A percentile compares a stretch with the other conserved stretches of the same genome.
phyloP scores from a whole-genome alignment of 2,888 invertebrate species.

The Operophtera brumata region DNA sequence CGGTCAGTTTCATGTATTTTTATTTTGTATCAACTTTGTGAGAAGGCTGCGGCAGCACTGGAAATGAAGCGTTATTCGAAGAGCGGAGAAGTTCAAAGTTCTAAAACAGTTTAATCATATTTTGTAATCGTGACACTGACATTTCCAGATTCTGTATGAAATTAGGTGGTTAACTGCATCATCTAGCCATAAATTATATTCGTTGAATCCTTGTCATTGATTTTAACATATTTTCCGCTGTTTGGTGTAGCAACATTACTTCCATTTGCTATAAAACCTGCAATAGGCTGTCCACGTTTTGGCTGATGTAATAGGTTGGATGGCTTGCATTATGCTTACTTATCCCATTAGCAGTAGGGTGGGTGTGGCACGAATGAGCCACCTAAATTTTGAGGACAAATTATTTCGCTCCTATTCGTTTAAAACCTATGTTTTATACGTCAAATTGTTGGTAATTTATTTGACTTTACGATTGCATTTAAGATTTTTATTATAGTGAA shows the following conservation, averaged over 20 bases:
- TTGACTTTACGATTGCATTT: no score
- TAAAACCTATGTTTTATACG: no score
- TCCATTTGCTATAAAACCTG: slow-evolving; percentile 48
- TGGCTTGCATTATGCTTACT: slow-evolving; percentile 60
- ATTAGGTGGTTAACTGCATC: slow-evolving; percentile 3
- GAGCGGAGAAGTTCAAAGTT: slow-evolving; percentile 1
- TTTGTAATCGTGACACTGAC: slow-evolving; percentile 33
- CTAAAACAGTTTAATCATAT: not conserved
- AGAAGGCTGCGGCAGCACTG: not conserved
- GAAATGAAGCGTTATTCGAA: slow-evolving; percentile 1
- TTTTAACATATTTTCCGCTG: slow-evolving; percentile 39
- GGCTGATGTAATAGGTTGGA: slow-evolving; percentile 73
- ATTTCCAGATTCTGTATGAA: slow-evolving; percentile 24
- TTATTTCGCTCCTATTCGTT: no score
- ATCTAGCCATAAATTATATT: slow-evolving; percentile 19
- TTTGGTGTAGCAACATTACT: slow-evolving; percentile 53
- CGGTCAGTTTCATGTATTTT: slow-evolving; percentile 12
- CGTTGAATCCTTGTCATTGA: slow-evolving; percentile 29
- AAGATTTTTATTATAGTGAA: no score
- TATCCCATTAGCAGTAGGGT: slow-evolving; percentile 50
- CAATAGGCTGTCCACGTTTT: slow-evolving; percentile 57
- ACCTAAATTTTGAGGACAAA: no score
- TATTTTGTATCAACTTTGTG: not conserved
- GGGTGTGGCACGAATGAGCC: no score
- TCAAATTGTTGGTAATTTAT: no score